phyloP scores from a whole-genome alignment of 2,797 vertebrate genomes.

The Microcaecilia unicolor region DNA sequence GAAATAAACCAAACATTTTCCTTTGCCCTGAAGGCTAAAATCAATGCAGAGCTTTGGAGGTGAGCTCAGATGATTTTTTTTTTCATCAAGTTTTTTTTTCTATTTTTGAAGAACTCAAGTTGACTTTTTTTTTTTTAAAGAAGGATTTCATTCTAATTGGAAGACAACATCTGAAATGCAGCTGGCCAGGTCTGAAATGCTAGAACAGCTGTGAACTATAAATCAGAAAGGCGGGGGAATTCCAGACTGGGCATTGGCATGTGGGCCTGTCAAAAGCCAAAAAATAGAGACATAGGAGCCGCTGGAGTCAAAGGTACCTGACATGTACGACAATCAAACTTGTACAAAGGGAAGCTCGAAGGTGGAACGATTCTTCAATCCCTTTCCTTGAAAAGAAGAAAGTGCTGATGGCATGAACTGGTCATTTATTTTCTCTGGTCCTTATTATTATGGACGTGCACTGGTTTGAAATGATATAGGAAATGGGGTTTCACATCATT shows the following conservation, averaged over 20 bases:
- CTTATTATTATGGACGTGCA: not conserved
- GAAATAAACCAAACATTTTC: constrained; percentile 94
- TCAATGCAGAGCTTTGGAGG: constrained; percentile 75
- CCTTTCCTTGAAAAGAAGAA: constrained; percentile 20
- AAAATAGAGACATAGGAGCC: constrained; percentile 89
- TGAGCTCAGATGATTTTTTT: constrained; percentile 84
- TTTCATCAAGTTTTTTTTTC: constrained; percentile 55
- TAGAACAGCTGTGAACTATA: constrained; percentile 82
- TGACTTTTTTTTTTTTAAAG: constrained; percentile 21
- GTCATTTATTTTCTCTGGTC: not conserved
- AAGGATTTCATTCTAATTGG: constrained; percentile 48
- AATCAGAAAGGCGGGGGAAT: constrained; percentile 72
- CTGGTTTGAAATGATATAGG: too few relatives aligned
- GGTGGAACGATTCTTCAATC: constrained; percentile 13
- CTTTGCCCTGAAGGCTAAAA: constrained; percentile 72
- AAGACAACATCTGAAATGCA: constrained; percentile 76
- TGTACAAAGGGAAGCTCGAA: constrained; percentile 23
- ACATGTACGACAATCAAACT: constrained; percentile 34
- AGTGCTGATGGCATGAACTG: too few relatives aligned
- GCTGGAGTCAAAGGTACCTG: constrained; percentile 70
- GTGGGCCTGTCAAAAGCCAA: constrained; percentile 79
- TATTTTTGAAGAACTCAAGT: constrained; percentile 37
- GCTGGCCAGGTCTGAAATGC: constrained; percentile 67
- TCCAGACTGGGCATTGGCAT: constrained; percentile 70
- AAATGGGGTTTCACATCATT: too few relatives aligned